These are phyloP conservation scores for Crenuchus spilurus DNA, from an alignment of 2,797 vertebrate species.

Conservation along the genomic window DNA sequence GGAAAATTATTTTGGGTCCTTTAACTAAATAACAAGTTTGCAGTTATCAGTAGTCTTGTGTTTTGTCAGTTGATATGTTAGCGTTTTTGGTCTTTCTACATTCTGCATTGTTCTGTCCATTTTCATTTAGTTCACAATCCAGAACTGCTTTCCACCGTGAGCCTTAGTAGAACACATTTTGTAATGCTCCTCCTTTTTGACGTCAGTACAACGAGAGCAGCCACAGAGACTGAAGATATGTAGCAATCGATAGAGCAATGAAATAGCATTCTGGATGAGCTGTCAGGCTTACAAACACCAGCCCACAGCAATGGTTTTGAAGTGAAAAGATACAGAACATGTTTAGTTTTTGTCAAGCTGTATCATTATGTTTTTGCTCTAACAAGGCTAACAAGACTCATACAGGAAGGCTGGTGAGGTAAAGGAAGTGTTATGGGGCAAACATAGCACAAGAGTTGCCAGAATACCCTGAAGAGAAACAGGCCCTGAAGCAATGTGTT, in stretches of 20 bases:
- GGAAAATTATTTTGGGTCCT: too few relatives aligned
- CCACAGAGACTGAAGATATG: background rate
- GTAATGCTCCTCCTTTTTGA: background rate
- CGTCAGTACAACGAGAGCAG: background rate
- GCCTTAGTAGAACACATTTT: background rate
- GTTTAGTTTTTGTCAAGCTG: background rate
- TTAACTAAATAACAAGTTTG: too few relatives aligned
- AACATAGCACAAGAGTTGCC: background rate
- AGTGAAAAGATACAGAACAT: slow-evolving; percentile 8
- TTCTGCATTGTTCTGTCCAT: background rate
- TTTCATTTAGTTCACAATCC: background rate
- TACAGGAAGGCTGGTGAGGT: background rate
- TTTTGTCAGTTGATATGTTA: too few relatives aligned
- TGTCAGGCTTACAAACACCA: slow-evolving; percentile 6
- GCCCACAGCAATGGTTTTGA: slow-evolving; percentile 13
- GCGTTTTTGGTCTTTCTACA: background rate
- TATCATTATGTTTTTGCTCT: slow-evolving; percentile 1
- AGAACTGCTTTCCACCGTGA: background rate
- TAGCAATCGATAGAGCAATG: slow-evolving; percentile 12
- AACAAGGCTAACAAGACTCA: background rate
- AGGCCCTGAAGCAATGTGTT: background rate
- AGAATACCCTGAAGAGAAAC: background rate
- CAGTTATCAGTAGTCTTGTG: too few relatives aligned
- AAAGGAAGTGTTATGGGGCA: background rate
- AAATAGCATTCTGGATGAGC: slow-evolving; percentile 5